Base-by-base conservation (phyloP, 2,888 invertebrate genomes). In the Matsumyia berberina region DNA sequence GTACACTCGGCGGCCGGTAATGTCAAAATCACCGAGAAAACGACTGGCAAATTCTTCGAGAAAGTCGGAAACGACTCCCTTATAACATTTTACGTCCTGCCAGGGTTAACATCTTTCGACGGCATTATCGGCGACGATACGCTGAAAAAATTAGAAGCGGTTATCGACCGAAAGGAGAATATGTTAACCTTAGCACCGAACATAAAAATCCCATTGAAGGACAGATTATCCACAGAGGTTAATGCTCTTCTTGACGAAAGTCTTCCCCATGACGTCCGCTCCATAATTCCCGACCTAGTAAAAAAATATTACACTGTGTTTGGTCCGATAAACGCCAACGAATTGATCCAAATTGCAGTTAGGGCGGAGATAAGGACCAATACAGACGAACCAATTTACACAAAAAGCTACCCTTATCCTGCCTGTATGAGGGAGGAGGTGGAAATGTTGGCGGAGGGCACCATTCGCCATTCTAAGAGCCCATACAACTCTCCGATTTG, bases 401-500 rank as follows among this genome's bases (percentile, higher is more conserved):
- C 88, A 0, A 90, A 90, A 88, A 87, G 87, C 2, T 91, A 91
- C 76, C 82, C 90, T 6, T 90, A 90, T 69, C 91, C 91, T 0
- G 87, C 89, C 17, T 82, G 88, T 15, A 89, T 90, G 87, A 86
- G 89, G 70, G 33, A 64, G 12, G 91, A 90, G 86, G 89, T 91
- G 0, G 87, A 90, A 4, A 87, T 91, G 46, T 44, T 90, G n/a
- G 53, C 88, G 3, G 88, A 88, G 53, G 78, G 86, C 2, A 88
- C 90, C 1, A 89, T 89, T 7, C 78, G 88, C 58, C 87, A 87
- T 6, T 88, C 89, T 0, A 87, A 86, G 31, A 89, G 88, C 31
- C 87, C 88, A 0, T 89, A 88, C 49, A 88, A 88, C 9, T 88
- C 86, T 31, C 88, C 88, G 0, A 53, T 89, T 15, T 88, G 88